Conservation (phyloP, 2,888 invertebrate species). For the Archips crataeganus region DNA sequence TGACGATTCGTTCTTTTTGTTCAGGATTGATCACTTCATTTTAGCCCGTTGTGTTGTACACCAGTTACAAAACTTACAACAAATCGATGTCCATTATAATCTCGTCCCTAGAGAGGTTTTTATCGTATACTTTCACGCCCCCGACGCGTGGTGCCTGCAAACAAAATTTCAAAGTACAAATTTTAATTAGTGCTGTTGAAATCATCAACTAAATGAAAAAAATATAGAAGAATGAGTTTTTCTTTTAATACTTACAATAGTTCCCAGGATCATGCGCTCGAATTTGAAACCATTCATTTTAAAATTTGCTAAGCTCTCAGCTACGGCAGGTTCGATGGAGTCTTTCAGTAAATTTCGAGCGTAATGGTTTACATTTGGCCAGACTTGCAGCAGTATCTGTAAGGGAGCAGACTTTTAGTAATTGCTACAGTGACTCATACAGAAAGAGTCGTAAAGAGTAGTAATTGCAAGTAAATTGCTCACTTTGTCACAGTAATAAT, state of each 20-base stretch:
- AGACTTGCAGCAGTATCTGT: conserved; percentile 94
- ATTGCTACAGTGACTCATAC: too few relatives aligned
- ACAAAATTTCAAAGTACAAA: conserved; percentile 24
- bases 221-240: background rate
- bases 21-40: background rate
- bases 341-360: conserved; percentile 93
- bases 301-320: conserved; percentile 92
- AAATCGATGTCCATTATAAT: conserved; percentile 99
- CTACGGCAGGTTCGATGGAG: conserved; percentile 94
- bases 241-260: conserved; percentile 89
- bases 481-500: too few relatives aligned
- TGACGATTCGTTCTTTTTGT: too few relatives aligned
- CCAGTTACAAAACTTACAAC: conserved; percentile 88
- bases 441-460: too few relatives aligned
- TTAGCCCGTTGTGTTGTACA: background rate
- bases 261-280: conserved; percentile 97
- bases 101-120: conserved; percentile 96
- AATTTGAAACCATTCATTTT: conserved; percentile 97
- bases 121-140: conserved; percentile 98
- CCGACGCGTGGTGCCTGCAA: conserved; percentile 96
- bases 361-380: conserved; percentile 98
- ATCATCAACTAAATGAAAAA: too few relatives aligned
- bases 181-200: background rate
- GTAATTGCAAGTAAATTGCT: too few relatives aligned
- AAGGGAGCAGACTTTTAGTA: conserved; percentile 47